Conservation (phyloP, 2,113 vertebrate genomes). For the Crotophaga sulcirostris region DNA sequence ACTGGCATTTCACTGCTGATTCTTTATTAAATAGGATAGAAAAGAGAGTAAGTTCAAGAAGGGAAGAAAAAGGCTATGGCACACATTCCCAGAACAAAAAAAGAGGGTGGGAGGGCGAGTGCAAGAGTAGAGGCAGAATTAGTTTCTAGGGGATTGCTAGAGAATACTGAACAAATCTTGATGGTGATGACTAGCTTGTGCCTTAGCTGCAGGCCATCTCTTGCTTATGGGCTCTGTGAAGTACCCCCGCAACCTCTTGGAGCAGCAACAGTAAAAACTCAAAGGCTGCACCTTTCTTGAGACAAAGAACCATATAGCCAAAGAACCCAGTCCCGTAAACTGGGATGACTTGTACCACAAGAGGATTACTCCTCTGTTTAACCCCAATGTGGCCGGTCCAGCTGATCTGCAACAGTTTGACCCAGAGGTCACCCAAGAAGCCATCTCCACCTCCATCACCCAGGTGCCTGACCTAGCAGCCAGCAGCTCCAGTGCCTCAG, state of each 20-base stretch:
- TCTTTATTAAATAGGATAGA: neutral
- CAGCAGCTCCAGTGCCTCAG: constrained; percentile 83
- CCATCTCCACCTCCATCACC: constrained; percentile 89
- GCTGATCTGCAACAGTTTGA: constrained; percentile 93
- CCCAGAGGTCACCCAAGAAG: constrained; percentile 95
- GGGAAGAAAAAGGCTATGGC: constrained; percentile 15
- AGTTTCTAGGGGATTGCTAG: neutral
- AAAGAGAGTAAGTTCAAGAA: neutral
- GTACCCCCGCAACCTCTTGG: neutral
- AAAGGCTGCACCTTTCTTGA: constrained; percentile 71
- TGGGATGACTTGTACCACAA: constrained; percentile 98
- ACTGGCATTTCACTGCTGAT: neutral
- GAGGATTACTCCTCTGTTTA: constrained; percentile 93
- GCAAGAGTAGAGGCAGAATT: neutral
- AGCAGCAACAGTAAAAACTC: too few species aligned
- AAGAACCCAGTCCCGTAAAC: constrained; percentile 92
- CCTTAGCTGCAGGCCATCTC: neutral
- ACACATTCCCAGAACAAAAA: neutral
- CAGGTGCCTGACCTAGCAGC: constrained; percentile 84
- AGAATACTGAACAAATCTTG: neutral
- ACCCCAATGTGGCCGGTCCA: constrained; percentile 94
- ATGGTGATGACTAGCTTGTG: fast-evolving
- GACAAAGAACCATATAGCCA: constrained; percentile 92
- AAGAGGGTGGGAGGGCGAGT: neutral
- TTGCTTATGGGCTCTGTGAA: fast-evolving